Evolutionary conservation across 2,797 vertebrate species (phyloP), one percentile per base, ranked within the genome.

Genomic region (Spea hammondii): DNA sequence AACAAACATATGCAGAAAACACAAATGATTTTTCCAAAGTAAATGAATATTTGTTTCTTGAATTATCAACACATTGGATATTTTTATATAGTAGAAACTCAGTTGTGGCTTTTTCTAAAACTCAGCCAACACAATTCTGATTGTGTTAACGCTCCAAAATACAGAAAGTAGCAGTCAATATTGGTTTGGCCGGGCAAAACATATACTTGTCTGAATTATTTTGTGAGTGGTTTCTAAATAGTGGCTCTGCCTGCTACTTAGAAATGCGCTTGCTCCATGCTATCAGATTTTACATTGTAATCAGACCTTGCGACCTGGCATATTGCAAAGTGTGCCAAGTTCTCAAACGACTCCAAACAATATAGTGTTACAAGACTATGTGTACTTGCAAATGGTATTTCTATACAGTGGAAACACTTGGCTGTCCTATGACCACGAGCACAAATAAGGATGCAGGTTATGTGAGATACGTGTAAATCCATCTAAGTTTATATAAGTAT

Each of bases 101-200:
- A 71, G 65, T 65, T 80, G 70, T 67, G 69, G 66, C 60, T 74
- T 70, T 59, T 46, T 57, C 66, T 80, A 72, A 75, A 75, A 10
- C 8, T 57, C 72, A 65, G 78, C 72, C 78, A 75, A 70, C 76
- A 75, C 67, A 79, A 64, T 75, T 75, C 72, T 80, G n/a, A 69
- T 65, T 79, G 66, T 64, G 72, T 76, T 67, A 80, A 72, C 72
- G 76, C 72, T 65, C 66, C 72, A 80, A 79, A 80, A 75, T 75
- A 80, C 59, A 70, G 57, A 65, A 65, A 70, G 72, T 74, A 74
- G 78, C 72, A 70, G 78, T 75, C 78, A 75, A 80, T 75, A 80
- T 71, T 80, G 67, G 75, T 59, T 46, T 71, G 65, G 78, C 66
- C 74, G 72, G 66, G 50, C 65, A 65, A 75, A 75, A 68, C 51